Base-by-base conservation (phyloP, 2,888 invertebrate genomes). In the Mesorhabditis spiculigera region DNA sequence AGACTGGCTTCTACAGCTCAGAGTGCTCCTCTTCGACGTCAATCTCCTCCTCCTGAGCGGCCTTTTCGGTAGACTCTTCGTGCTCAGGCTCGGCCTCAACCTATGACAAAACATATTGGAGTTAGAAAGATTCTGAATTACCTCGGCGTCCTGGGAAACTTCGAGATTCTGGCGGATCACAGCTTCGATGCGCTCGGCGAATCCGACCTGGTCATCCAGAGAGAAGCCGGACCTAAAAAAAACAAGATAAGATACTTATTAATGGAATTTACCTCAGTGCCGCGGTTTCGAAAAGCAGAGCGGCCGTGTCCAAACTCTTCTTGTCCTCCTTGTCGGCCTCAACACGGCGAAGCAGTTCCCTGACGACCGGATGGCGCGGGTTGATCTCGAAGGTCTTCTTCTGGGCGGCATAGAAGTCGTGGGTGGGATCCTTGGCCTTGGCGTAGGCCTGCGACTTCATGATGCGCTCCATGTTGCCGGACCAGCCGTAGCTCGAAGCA, bases 381-480 rank as follows among this genome's bases (percentile, higher is more conserved):
- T 98, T 98, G 82, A 98, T 91, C 90, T 99, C 98, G 80, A 98
- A 89, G 67, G 93, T 93, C 89, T 97, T 98, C 91, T 94, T 96
- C 88, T 95, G 95, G 86, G 91, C 92, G 64, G 94, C 89, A 87
- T 95, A 86, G 76, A 82, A 85, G 68, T 85, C 85, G 85, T 93
- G 91, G 86, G 94, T 93, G 50, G 93, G 92, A 89, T 95, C 95
- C 86, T 95, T 93, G 4, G 91, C 87, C 87, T 97, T 97, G 87
- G 95, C 94, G 88, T 97, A 96, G 16, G 97, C 95, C 88, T 98
- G 97, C 5, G 88, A 87, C 73, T 86, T 87, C 75, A 96, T 95
- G 77, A 97, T 90, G 67, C 97, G 90, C 89, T 97, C 97, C 97
- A 98, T 97, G 88, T 97, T 97, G 83, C 96, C 97, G 82, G 96